phyloP scores from a whole-genome alignment of 2,888 invertebrate species.

The Steromphala cineraria region DNA sequence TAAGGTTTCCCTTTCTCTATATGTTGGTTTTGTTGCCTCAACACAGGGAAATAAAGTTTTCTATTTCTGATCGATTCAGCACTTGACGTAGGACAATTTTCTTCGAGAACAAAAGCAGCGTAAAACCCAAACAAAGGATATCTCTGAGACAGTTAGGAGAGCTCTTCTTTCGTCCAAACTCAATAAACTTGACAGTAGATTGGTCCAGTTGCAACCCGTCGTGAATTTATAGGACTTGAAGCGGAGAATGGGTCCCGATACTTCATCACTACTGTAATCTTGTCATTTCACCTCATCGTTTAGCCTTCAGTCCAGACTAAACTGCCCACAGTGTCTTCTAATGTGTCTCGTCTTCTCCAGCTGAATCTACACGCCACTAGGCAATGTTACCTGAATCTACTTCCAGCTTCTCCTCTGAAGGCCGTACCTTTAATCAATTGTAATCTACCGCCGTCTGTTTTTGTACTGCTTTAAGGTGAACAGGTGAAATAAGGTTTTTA shows the following conservation, averaged over 20 bases:
- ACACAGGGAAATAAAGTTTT: constrained; percentile 26
- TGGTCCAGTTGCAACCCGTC: constrained; percentile 26
- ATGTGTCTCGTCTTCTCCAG: background rate
- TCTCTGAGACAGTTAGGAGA: constrained; percentile 24
- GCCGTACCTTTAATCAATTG: background rate
- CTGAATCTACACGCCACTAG: background rate
- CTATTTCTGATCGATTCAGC: constrained; percentile 29
- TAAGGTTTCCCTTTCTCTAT: constrained; percentile 26
- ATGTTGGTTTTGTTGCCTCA: constrained; percentile 10
- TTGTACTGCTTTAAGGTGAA: background rate
- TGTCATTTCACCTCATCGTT: background rate
- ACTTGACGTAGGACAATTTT: constrained; percentile 24
- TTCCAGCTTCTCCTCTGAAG: background rate
- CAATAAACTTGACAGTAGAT: constrained; percentile 23
- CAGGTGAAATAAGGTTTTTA: constrained; percentile 2
- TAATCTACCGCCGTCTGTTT: background rate
- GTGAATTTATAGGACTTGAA: constrained; percentile 25
- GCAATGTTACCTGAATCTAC: background rate
- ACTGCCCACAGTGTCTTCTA: background rate
- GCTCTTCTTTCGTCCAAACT: constrained; percentile 21
- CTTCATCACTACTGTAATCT: background rate
- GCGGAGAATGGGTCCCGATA: background rate
- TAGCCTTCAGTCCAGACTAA: too few relatives aligned
- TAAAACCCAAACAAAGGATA: constrained; percentile 28
- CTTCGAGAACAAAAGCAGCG: constrained; percentile 18